Percentiles rank a stretch among this genome's conserved stretches.
These are phyloP conservation scores for Cantharis rufa DNA, from an alignment of 2,888 invertebrate genomes.

Conservation along the genomic window DNA sequence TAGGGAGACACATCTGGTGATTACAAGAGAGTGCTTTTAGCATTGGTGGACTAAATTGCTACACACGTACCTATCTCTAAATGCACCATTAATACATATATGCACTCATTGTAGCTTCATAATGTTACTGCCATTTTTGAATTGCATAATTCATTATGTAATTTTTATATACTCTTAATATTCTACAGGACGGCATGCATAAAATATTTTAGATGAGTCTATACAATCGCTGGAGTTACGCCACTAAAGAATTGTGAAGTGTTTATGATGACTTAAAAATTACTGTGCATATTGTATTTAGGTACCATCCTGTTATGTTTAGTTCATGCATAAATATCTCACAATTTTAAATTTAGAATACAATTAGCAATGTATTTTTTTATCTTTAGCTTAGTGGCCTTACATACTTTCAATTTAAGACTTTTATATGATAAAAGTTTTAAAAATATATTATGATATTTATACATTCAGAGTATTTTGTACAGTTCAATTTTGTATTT, in stretches of 20 bases:
- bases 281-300: background rate
- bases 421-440: conserved; percentile 33
- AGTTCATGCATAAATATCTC: background rate
- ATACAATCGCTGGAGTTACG: conserved; percentile 56
- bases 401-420: conserved; percentile 37
- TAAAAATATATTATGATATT: conserved; percentile 21
- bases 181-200: conserved; percentile 72
- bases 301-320: background rate
- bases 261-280: conserved; percentile 14
- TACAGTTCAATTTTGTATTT: background rate
- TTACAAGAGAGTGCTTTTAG: conserved; percentile 88
- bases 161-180: conserved; percentile 30
- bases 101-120: conserved; percentile 42
- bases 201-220: conserved; percentile 66
- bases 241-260: conserved; percentile 16
- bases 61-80: conserved; percentile 39
- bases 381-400: conserved; percentile 43
- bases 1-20: conserved; percentile 93
- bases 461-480: conserved; percentile 2
- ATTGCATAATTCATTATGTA: conserved; percentile 20
- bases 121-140: conserved; percentile 44
- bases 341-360: background rate
- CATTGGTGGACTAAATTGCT: conserved; percentile 70
- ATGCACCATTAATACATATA: conserved; percentile 34
- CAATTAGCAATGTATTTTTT: conserved; percentile 14